Evolutionary conservation across 2,113 vertebrate genomes (phyloP), one percentile per base, ranked within the genome.

Genomic region (Rhinoptilus africanus): DNA sequence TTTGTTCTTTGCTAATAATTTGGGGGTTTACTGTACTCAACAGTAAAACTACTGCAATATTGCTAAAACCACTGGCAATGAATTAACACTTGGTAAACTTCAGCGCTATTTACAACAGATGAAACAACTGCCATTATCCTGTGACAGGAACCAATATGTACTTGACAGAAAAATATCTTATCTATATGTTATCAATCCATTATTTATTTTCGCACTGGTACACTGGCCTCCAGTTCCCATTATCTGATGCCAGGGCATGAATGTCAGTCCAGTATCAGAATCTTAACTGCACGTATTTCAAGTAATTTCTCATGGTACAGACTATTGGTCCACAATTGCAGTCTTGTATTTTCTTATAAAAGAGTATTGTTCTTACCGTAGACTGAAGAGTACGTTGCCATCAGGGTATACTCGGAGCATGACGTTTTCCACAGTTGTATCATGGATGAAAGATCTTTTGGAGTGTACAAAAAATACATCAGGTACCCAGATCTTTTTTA

Each of bases 381-480:
- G 98, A 39, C 98, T 99, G 98, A 99, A 99, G 69, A 99, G 99
- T 88, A 99, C 98, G 2, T 99, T 99, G 48, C 99, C 99, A 71
- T 99, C 98, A 0, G 99, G 99, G 88, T 98, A 98, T 3, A 99
- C 98, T 35, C 98, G 94, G 37, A 99, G 98, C 99, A 99, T 99
- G 96, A 99, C 97, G 89, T 99, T 99, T 96, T 99, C 99, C 98
- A 98, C 98, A 30, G 99, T 99, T 84, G 99, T 99, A 87, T 99
- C 99, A 37, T 99, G 99, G 97, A 99, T 99, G 97, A 99, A 99
- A 57, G 99, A 99, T 95, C 98, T 98, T 75, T 99, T 99, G 93
- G 99, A 99, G 98, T 99, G 99, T 50, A 99, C 99, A 77, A 99
- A 99, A 97, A 99, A 99, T 62, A 99, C 98, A 54, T 99, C 99